Evolutionary conservation across 2,888 invertebrate species (phyloP).

Genomic region (Hirtodrosophila duncani): DNA sequence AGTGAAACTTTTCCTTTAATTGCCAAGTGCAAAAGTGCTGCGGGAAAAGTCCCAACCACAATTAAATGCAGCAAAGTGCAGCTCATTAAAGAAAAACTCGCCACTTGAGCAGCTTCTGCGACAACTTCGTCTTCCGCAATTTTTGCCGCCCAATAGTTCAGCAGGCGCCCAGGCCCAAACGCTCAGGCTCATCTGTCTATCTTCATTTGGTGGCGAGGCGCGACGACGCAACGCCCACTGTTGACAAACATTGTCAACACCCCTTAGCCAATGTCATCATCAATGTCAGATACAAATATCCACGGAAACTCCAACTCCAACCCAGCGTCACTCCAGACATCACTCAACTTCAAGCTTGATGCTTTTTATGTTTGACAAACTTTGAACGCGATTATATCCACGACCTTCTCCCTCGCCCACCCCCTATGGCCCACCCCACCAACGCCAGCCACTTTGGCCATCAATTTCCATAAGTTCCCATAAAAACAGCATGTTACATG

Average conservation of each 20-base stretch:
- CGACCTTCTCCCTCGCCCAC: not conserved
- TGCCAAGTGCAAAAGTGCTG: no score
- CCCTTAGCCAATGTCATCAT: conserved; percentile 62
- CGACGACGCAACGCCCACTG: conserved; percentile 28
- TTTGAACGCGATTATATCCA: conserved; percentile 47
- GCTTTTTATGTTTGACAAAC: conserved; percentile 46
- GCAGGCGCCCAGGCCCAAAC: no score
- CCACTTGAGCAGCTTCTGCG: conserved; percentile 24
- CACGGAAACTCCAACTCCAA: not conserved
- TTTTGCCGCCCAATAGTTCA: no score
- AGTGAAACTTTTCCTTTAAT: no score
- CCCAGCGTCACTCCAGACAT: conserved; percentile 24
- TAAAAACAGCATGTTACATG: conserved; percentile 56
- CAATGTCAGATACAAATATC: conserved; percentile 51
- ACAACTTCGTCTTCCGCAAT: no score
- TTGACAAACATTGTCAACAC: conserved; percentile 68
- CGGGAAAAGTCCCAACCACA: conserved; percentile 15
- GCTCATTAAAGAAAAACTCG: conserved; percentile 40
- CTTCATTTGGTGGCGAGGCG: conserved; percentile 29
- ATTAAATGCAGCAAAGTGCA: conserved; percentile 49
- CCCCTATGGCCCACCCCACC: conserved; percentile 17
- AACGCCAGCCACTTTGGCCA: conserved; percentile 41
- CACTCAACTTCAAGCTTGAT: conserved; percentile 49
- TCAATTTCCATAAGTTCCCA: conserved; percentile 69
- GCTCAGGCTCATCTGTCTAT: conserved; percentile 20